Evolutionary conservation across 2,113 vertebrate genomes (phyloP).

Genomic region (Trachemys scripta): DNA sequence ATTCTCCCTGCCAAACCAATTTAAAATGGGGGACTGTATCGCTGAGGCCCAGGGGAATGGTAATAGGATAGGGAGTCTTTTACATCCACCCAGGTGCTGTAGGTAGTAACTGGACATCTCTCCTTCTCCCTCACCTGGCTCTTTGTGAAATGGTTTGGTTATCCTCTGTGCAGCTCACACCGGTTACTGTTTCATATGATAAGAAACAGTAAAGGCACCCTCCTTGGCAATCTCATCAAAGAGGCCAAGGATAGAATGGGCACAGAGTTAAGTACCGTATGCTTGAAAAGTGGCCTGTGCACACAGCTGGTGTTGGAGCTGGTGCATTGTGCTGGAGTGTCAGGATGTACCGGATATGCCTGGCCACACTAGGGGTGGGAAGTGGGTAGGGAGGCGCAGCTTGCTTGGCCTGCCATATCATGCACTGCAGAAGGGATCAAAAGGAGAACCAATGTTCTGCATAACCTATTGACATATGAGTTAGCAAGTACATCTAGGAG

Average conservation of each 20-base stretch:
- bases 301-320: neutral
- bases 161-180: neutral
- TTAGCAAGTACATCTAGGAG: neutral
- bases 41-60: neutral
- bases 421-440: neutral
- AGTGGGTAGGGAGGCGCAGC: neutral
- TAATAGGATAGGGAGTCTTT: neutral
- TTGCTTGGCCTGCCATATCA: neutral
- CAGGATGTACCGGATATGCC: neutral
- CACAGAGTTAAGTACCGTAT: neutral
- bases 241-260: neutral
- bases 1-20: neutral
- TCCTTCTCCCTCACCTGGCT: neutral
- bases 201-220: neutral
- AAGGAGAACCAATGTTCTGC: neutral
- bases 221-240: neutral
- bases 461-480: neutral
- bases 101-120: neutral
- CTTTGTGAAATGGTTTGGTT: neutral
- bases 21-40: neutral
- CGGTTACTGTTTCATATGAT: neutral
- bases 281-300: neutral
- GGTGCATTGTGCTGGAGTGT: accelerated
- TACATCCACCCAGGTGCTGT: neutral
- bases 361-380: neutral